These are phyloP conservation scores for Congeria kusceri DNA, from an alignment of 2,888 invertebrate species.

Conservation along the genomic window DNA sequence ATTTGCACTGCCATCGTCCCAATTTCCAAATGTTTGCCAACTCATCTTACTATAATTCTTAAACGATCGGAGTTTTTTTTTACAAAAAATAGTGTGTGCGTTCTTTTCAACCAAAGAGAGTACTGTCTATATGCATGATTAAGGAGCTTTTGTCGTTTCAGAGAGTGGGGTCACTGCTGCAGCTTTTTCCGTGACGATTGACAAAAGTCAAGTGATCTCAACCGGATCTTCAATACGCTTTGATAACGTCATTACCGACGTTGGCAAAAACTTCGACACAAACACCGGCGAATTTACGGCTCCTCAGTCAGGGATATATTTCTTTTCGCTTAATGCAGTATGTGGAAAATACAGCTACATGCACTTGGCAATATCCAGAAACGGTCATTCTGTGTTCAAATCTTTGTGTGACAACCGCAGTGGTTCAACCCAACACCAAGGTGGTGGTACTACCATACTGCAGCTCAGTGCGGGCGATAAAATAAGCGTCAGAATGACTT, in stretches of 20 bases:
- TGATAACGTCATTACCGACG: not conserved
- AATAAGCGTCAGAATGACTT: not conserved
- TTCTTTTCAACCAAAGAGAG: too few relatives aligned
- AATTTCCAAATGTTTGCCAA: too few relatives aligned
- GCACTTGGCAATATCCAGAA: not conserved
- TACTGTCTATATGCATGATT: too few relatives aligned
- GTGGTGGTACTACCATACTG: slow-evolving; percentile 1
- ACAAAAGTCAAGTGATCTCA: not conserved
- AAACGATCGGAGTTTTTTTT: too few relatives aligned
- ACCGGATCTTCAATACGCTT: not conserved
- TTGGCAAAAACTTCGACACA: not conserved
- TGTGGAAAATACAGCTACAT: not conserved
- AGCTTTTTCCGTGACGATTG: not conserved
- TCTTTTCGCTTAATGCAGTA: not conserved
- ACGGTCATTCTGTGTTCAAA: not conserved
- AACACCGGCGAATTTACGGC: not conserved
- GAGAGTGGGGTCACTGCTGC: not conserved
- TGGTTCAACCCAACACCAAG: not conserved
- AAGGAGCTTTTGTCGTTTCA: not conserved
- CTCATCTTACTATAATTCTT: too few relatives aligned
- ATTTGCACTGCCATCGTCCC: too few relatives aligned
- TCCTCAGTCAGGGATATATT: not conserved
- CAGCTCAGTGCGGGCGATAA: not conserved
- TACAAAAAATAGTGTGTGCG: too few relatives aligned
- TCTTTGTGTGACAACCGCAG: not conserved